Evolutionary conservation across 1,140 invertebrate genomes (phyloP).

Genomic region (Bilobella aurantiaca): DNA sequence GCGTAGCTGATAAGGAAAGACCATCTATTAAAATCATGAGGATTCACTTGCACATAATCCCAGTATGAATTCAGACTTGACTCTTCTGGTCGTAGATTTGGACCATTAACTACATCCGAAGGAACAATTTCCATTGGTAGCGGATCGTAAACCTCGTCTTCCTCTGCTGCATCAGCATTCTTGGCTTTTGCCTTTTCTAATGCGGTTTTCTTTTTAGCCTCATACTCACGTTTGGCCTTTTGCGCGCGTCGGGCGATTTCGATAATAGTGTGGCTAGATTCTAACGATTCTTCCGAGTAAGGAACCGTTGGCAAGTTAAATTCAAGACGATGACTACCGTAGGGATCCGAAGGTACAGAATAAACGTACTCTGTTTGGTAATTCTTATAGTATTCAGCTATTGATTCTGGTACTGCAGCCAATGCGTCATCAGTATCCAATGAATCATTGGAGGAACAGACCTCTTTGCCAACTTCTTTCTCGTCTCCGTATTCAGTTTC

Average conservation of each 20-base stretch:
- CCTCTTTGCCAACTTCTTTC: not conserved
- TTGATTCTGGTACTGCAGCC: conserved; percentile 15
- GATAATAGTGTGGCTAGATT: conserved; percentile 13
- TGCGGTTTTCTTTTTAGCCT: conserved; percentile 8
- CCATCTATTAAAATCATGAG: conserved; percentile 33
- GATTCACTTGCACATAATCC: conserved; percentile 29
- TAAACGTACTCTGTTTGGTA: conserved; percentile 17
- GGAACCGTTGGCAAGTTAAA: conserved; percentile 20
- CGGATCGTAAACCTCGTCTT: conserved; percentile 28
- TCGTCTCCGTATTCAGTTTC: conserved; percentile 1
- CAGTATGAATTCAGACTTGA: conserved; percentile 23
- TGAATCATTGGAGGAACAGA: not conserved
- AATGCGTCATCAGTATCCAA: not conserved
- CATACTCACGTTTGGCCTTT: conserved; percentile 12
- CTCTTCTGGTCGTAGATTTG: conserved; percentile 11
- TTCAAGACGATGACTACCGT: conserved; percentile 20
- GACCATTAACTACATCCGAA: not conserved
- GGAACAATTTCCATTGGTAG: conserved; percentile 33
- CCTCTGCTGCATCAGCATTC: not conserved
- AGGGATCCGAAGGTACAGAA: conserved; percentile 18
- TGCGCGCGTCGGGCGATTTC: conserved; percentile 28
- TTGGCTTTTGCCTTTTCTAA: conserved; percentile 6
- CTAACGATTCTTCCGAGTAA: conserved; percentile 10
- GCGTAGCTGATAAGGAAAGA: conserved; percentile 30
- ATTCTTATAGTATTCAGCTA: conserved; percentile 29